These are phyloP conservation scores for Empidonax traillii DNA, from an alignment of 2,113 vertebrate genomes.

Conservation along the genomic window DNA sequence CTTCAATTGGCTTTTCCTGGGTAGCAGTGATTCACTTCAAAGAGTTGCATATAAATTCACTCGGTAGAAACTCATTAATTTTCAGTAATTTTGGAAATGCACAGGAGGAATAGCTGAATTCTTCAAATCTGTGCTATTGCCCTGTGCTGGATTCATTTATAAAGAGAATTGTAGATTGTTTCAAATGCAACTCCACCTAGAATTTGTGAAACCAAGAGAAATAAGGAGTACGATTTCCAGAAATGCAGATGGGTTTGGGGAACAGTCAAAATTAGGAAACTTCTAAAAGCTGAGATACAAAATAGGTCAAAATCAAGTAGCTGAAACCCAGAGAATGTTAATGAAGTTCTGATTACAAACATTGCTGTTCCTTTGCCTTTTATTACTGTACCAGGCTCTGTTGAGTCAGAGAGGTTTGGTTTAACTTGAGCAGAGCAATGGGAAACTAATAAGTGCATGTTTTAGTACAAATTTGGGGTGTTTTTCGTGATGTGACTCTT, in stretches of 20 bases:
- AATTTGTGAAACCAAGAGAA: not conserved
- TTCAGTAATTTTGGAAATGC: conserved; percentile 25
- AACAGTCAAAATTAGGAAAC: not conserved
- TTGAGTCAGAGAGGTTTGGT: not conserved
- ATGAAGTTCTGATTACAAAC: not conserved
- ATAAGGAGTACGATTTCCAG: not conserved
- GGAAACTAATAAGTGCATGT: not conserved
- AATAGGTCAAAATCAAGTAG: not conserved
- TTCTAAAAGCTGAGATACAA: not conserved
- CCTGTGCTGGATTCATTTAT: not conserved
- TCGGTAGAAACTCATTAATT: conserved; percentile 7
- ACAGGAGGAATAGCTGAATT: not conserved
- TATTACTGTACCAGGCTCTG: not conserved
- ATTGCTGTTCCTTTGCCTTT: not conserved
- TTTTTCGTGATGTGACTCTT: not conserved
- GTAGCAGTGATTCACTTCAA: conserved; percentile 16
- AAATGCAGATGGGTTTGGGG: not conserved
- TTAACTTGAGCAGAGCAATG: not conserved
- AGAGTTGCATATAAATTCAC: not conserved
- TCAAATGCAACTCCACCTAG: not conserved
- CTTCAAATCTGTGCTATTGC: not conserved
- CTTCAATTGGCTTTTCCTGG: not conserved
- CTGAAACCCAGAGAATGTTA: not conserved
- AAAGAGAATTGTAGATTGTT: not conserved
- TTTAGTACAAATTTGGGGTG: not conserved